Evolutionary conservation across 2,797 vertebrate species (phyloP), one percentile per base, ranked within the genome.

Genomic region (Girardinus metallicus): DNA sequence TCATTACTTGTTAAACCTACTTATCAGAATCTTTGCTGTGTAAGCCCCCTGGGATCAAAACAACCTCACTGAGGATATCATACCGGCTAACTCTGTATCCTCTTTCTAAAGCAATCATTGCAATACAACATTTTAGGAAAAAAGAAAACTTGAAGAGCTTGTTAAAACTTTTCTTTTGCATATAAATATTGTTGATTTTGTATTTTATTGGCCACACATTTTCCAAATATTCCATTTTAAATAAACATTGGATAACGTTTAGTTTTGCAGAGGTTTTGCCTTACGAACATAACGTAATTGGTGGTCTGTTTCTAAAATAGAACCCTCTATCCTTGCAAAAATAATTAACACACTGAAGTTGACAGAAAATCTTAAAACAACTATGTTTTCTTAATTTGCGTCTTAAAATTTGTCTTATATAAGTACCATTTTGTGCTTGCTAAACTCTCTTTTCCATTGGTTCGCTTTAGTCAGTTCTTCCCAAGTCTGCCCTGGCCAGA

Each of bases 1-100:
- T 92, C 87, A 84, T 92, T 85, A 86, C 89, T 86, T 91, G 90
- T 91, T 91, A 85, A 89, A 85, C 80, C 83, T 86, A 85, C 79
- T 87, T 82, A 89, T 84, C 86, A 79, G 82, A 76, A 71, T 47
- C 80, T 73, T 60, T 80, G 83, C 71, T 82, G 70, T 79, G 76
- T 16, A 75, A 86, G 64, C 47, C 84, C 76, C 77, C 0, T 4
- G 82, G 85, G 88, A 87, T 84, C 77, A 53, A 57, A 83, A 88
- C 82, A 85, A 80, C 84, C 81, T 87, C 79, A 44, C 79, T 53
- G 51, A 76, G 66, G 55, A 83, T 83, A 83, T 88, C 75, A 83
- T 55, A 47, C 81, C n/a, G 43, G 23, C 36, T 51, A 80, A 79
- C 78, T 85, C 29, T n/a, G 26, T 84, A 60, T 76, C 77, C 72